Evolutionary conservation across 1,140 invertebrate species (phyloP), one percentile per base, ranked within the genome.

Genomic region (Papilio xuthus): DNA sequence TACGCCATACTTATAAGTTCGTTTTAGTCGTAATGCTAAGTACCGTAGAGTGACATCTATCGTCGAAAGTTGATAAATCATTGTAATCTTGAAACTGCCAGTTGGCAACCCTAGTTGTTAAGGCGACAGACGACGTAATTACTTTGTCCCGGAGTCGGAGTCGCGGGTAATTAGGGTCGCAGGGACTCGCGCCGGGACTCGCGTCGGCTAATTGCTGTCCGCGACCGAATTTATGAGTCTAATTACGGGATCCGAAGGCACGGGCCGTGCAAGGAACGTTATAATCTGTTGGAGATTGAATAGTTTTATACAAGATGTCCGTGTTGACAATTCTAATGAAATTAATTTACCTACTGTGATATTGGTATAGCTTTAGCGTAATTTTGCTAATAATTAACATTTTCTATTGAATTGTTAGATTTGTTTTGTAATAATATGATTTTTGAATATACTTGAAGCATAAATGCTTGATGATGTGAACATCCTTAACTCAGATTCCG

Each of bases 151-250:
- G 67, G 72, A 78, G 73, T 72, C 77, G 63, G 74, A 67, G 63
- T 42, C 41, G 70, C 42, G 23, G 70, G 70, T 80, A 80, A 80
- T 82, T 80, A 80, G 79, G 78, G 67, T 78, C 79, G 75, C 73
- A 67, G 74, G 79, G 71, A 78, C 78, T 74, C 71, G 50, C 32
- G 37, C 67, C 81, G 71, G 63, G 78, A 77, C 28, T 23, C 72
- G 44, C 74, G 47, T 47, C 41, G 50, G 76, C 79, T 82, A 82
- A 82, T 82, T 82, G 77, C 81, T 79, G 73, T 78, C 81, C 79
- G 81, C 81, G 79, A 69, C 72, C 80, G 32, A 82, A 80, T 80
- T 78, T 78, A 78, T 78, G 79, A 75, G 47, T 72, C 63, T 79
- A 79, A 79, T 79, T 79, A 79, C 56, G 41, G 72, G 73, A 74